Evolutionary conservation across 2,797 vertebrate species (phyloP).

Genomic region (Pseudochromis fuscus): DNA sequence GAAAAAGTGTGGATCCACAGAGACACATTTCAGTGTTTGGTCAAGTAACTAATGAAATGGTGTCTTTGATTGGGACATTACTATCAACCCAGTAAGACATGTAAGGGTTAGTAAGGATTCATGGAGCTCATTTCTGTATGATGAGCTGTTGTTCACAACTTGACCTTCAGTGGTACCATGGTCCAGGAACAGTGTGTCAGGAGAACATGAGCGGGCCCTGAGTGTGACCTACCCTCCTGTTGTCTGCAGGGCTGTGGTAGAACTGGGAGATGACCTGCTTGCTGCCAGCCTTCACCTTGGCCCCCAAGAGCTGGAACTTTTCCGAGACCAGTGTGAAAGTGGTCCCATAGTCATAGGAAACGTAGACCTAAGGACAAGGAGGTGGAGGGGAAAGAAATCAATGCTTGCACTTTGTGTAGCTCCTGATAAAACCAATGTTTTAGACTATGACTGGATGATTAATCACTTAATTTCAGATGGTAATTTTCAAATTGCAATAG

Average conservation of each 20-base stretch:
- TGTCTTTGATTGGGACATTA: not conserved
- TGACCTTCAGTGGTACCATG: not conserved
- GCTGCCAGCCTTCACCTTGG: constrained; percentile 84
- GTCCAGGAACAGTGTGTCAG: not conserved
- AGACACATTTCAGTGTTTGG: not conserved
- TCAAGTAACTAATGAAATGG: not conserved
- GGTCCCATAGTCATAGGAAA: constrained; percentile 95
- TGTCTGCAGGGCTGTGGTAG: constrained; percentile 97
- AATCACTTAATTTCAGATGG: too few relatives aligned
- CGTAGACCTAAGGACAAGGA: constrained; percentile 87
- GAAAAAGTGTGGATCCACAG: too few relatives aligned
- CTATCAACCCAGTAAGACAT: too few relatives aligned
- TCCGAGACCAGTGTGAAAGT: constrained; percentile 90
- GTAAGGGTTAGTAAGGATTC: too few relatives aligned
- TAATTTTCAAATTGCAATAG: too few relatives aligned
- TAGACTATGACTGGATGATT: too few relatives aligned
- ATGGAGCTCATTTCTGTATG: too few relatives aligned
- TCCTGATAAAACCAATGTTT: not conserved
- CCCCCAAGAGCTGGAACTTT: constrained; percentile 84
- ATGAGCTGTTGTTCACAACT: not conserved
- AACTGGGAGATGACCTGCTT: constrained; percentile 94
- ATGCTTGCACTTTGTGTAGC: not conserved
- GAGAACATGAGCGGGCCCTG: not conserved
- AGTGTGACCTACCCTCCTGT: constrained; percentile 89
- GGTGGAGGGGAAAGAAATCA: not conserved